Percentiles rank a stretch among this genome's conserved stretches.
These are phyloP conservation scores for Psettodes erumei DNA, from an alignment of 2,113 vertebrate genomes.

Conservation along the genomic window DNA sequence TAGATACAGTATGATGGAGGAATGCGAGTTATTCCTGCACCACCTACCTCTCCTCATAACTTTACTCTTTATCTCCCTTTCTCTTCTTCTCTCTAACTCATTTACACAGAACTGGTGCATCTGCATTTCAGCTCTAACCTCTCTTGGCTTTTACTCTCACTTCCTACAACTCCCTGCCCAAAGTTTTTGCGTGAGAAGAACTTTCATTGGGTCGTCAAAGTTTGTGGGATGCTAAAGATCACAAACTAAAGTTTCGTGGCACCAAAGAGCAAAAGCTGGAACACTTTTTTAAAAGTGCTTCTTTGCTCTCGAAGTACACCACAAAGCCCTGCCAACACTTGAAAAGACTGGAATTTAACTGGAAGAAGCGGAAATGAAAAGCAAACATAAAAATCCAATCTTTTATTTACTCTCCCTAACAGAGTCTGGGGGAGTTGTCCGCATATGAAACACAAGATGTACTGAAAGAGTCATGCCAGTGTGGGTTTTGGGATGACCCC, in stretches of 20 bases:
- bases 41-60: conserved; percentile 11
- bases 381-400: too few relatives aligned
- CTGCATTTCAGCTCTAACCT: conserved; percentile 3
- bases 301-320: background rate
- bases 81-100: background rate
- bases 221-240: background rate
- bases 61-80: conserved; percentile 22
- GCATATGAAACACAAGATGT: too few relatives aligned
- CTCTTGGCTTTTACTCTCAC: background rate
- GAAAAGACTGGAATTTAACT: too few relatives aligned
- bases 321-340: background rate
- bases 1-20: conserved; percentile 31
- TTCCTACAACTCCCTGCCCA: background rate
- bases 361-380: too few relatives aligned
- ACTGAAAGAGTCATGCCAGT: background rate
- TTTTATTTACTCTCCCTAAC: too few relatives aligned
- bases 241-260: too few relatives aligned
- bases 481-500: background rate
- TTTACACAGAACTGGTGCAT: background rate
- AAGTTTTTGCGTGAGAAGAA: background rate
- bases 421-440: too few relatives aligned
- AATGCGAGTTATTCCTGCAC: conserved; percentile 60
- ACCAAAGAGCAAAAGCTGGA: too few relatives aligned
- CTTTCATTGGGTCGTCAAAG: background rate
- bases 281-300: too few relatives aligned